Evolutionary conservation across 2,797 vertebrate species (phyloP).

Genomic region (Paedocypris micromegethes): DNA sequence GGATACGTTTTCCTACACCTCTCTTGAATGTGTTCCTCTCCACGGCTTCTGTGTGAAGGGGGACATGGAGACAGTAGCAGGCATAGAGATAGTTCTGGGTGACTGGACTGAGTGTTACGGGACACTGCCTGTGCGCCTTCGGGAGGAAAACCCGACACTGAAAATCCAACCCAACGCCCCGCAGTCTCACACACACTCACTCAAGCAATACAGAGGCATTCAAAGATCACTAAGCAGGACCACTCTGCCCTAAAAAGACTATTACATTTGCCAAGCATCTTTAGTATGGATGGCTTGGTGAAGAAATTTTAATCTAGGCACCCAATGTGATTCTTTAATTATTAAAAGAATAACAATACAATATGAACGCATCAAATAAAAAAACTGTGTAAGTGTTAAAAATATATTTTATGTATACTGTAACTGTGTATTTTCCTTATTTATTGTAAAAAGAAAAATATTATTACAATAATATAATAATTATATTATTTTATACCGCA

Average conservation of each 20-base stretch:
- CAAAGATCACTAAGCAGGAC: conserved; percentile 21
- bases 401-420: too few species aligned
- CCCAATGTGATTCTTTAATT: too few species aligned
- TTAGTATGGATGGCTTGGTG: background rate
- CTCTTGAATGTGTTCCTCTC: conserved; percentile 32
- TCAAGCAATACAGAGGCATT: conserved; percentile 24
- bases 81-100: conserved; percentile 75
- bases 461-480: too few species aligned
- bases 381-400: too few species aligned
- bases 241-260: conserved; percentile 1
- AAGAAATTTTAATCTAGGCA: too few species aligned
- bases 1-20: conserved; percentile 45
- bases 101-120: conserved; percentile 74
- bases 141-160: conserved; percentile 45
- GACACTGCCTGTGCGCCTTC: conserved; percentile 58
- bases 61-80: conserved; percentile 49
- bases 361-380: too few species aligned
- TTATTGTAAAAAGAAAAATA: too few species aligned
- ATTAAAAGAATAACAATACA: too few species aligned
- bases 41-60: conserved; percentile 54
- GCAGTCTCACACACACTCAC: conserved; percentile 30
- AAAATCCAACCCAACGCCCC: conserved; percentile 49
- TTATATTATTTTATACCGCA: too few species aligned
- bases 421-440: too few species aligned
- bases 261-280: background rate